phyloP scores from a whole-genome alignment of 2,113 vertebrate species.

The Macroglossus sobrinus region DNA sequence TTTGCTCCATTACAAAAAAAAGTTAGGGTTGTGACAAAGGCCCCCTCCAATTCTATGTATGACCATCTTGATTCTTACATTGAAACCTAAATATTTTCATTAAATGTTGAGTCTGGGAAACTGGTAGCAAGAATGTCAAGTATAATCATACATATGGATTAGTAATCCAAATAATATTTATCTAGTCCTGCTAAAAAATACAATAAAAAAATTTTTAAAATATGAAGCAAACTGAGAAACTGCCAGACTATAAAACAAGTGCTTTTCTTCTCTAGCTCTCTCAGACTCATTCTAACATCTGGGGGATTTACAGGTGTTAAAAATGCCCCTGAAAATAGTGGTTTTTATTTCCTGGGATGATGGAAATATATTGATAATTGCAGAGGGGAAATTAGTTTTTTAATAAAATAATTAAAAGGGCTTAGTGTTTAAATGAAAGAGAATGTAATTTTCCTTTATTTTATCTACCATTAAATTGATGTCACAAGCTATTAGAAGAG shows the following conservation, averaged over 20 bases:
- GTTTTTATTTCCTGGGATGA: constrained; percentile 73
- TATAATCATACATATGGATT: constrained; percentile 13
- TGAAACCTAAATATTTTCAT: constrained; percentile 1
- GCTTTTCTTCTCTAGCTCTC: constrained; percentile 33
- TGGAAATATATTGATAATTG: constrained; percentile 74
- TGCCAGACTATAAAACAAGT: constrained; percentile 45
- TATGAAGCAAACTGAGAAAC: constrained; percentile 61
- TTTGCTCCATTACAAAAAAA: neutral
- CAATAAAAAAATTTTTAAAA: constrained; percentile 63
- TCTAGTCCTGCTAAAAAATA: constrained; percentile 61
- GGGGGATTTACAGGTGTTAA: constrained; percentile 72
- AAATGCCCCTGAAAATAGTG: constrained; percentile 64
- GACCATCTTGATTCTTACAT: neutral
- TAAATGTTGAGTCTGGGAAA: constrained; percentile 17
- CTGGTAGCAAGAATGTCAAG: neutral
- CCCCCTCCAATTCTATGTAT: neutral
- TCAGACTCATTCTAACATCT: constrained; percentile 55
- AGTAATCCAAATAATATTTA: constrained; percentile 66
- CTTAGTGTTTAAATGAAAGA: constrained; percentile 63
- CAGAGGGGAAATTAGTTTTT: constrained; percentile 57
- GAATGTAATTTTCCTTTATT: constrained; percentile 61
- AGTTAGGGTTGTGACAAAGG: neutral
- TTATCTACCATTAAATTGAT: constrained; percentile 66
- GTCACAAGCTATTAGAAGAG: constrained; percentile 56
- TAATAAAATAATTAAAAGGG: constrained; percentile 67